phyloP scores from a whole-genome alignment of 2,113 vertebrate species.

The Macroglossus sobrinus region DNA sequence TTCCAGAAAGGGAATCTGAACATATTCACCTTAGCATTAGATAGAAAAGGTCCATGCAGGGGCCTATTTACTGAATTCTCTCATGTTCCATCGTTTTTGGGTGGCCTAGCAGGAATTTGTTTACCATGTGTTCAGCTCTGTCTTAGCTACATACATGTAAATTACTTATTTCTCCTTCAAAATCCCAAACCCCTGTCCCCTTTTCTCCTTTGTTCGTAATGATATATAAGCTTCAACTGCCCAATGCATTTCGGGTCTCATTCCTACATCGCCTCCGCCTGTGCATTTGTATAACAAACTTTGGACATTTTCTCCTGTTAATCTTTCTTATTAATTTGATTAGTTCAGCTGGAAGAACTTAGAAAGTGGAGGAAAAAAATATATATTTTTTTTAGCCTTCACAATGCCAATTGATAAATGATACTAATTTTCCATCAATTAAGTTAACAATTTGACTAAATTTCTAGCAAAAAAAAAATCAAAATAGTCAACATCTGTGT shows the following conservation, averaged over 20 bases:
- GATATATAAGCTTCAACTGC: no score
- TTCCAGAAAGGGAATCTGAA: no score
- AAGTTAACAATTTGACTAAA: background rate
- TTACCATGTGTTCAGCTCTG: background rate
- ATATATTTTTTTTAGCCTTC: background rate
- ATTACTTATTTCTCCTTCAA: background rate
- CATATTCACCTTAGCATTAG: background rate
- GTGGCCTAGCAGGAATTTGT: background rate
- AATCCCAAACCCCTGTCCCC: background rate
- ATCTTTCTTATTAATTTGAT: background rate
- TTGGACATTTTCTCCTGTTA: background rate
- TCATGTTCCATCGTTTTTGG: background rate
- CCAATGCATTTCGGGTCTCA: background rate
- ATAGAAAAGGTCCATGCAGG: background rate
- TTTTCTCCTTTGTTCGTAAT: background rate
- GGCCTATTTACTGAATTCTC: background rate
- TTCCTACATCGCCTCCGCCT: background rate
- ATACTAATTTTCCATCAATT: background rate
- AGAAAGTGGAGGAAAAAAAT: background rate
- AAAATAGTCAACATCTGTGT: background rate
- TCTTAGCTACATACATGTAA: background rate
- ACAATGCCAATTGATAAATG: background rate
- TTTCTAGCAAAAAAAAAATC: background rate
- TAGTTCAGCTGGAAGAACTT: background rate
- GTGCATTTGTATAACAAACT: background rate